phyloP scores from a whole-genome alignment of 2,113 vertebrate species.

The Beaufortia kweichowensis region DNA sequence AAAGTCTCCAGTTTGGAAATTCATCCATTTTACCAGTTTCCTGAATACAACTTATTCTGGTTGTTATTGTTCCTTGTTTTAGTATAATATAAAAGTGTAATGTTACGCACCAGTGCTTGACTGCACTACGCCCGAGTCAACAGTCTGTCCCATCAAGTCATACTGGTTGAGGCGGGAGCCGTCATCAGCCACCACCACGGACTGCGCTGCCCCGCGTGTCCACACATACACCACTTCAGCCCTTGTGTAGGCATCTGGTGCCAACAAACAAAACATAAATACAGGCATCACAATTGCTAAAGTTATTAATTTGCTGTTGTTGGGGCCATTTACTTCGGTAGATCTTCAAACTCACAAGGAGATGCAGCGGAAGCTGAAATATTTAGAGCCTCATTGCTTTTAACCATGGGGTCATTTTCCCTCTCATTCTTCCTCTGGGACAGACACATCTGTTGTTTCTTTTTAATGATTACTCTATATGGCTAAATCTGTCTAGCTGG shows the following conservation, averaged over 20 bases:
- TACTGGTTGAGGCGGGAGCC: slow-evolving; percentile 97
- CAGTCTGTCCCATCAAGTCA: slow-evolving; percentile 92
- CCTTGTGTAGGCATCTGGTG: slow-evolving; percentile 92
- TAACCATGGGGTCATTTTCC: slow-evolving; percentile 48
- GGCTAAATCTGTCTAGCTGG: not conserved
- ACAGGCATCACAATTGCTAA: not conserved
- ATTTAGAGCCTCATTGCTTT: slow-evolving; percentile 72
- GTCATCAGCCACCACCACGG: slow-evolving; percentile 96
- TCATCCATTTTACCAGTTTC: too few relatives aligned
- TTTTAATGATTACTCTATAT: slow-evolving; percentile 54
- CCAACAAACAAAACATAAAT: slow-evolving; percentile 22
- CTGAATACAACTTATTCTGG: too few relatives aligned
- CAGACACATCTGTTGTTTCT: slow-evolving; percentile 36
- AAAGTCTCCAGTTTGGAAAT: too few relatives aligned
- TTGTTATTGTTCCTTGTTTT: too few relatives aligned
- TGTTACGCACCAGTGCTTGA: slow-evolving; percentile 89
- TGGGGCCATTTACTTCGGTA: not conserved
- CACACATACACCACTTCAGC: slow-evolving; percentile 96
- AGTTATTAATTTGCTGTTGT: not conserved
- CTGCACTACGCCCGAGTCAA: slow-evolving; percentile 95
- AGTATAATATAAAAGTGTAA: too few relatives aligned
- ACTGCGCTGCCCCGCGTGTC: slow-evolving; percentile 90
- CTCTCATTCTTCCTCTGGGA: slow-evolving; percentile 9
- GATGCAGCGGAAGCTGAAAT: slow-evolving; percentile 66
- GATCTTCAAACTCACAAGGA: slow-evolving; percentile 8